Evolutionary conservation across 2,888 invertebrate genomes (phyloP).

Genomic region (Drosophila koepferae): DNA sequence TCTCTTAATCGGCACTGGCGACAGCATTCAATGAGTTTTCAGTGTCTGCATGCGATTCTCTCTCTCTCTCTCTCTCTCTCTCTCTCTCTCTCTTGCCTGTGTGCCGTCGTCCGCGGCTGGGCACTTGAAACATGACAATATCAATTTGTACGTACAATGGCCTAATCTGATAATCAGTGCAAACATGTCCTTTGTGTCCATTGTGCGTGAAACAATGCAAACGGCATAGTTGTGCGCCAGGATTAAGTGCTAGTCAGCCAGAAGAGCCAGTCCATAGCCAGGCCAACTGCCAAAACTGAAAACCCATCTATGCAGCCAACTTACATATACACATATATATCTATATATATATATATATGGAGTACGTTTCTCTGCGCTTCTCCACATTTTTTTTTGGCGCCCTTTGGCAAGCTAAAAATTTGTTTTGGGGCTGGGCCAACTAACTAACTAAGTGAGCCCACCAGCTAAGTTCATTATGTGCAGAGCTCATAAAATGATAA

Average conservation of each 20-base stretch:
- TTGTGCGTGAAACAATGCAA: conserved; percentile 84
- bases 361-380: background rate
- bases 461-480: conserved; percentile 69
- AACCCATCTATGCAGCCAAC: conserved; percentile 21
- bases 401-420: conserved; percentile 12
- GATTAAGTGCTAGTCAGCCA: conserved; percentile 78
- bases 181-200: conserved; percentile 85
- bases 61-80: background rate
- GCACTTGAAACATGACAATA: conserved; percentile 85
- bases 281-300: conserved; percentile 26
- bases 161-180: conserved; percentile 85
- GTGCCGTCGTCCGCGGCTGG: conserved; percentile 45
- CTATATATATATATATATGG: too few relatives aligned
- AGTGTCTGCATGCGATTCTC: conserved; percentile 3
- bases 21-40: conserved; percentile 74
- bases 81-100: background rate
- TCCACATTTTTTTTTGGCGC: conserved; percentile 38
- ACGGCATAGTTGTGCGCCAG: conserved; percentile 84
- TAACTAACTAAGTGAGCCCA: conserved; percentile 44
- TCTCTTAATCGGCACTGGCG: conserved; percentile 83
- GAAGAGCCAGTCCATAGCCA: conserved; percentile 22
- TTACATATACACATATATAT: background rate
- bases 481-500: conserved; percentile 74
- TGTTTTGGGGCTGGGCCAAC: conserved; percentile 40
- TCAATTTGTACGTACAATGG: conserved; percentile 85